Percentiles rank a stretch among this genome's conserved stretches.
Conservation (phyloP, 2,797 vertebrate genomes). For the Novumbra hubbsi region DNA sequence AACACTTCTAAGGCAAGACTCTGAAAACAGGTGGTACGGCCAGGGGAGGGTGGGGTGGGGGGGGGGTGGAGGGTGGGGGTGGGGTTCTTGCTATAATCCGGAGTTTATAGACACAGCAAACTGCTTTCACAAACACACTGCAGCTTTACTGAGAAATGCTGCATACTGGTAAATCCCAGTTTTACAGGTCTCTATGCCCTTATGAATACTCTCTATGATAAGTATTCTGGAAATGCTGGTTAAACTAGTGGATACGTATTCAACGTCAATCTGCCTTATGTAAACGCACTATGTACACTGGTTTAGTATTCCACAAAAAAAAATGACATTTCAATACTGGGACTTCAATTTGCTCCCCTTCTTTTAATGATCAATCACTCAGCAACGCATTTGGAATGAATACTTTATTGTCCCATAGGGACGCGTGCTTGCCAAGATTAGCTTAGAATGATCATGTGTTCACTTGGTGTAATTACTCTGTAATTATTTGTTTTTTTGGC, state of each 20-base stretch:
- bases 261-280: background rate
- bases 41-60: conserved; percentile 9
- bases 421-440: background rate
- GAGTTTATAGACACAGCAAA: conserved; percentile 11
- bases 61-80: conserved; percentile 12
- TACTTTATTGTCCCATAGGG: background rate
- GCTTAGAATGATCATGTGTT: background rate
- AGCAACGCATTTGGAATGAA: background rate
- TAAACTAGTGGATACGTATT: background rate
- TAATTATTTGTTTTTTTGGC: background rate
- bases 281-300: no score
- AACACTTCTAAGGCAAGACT: background rate
- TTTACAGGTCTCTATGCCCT: conserved; percentile 8
- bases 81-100: conserved; percentile 28
- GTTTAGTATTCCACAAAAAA: background rate
- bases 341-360: background rate
- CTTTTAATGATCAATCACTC: background rate
- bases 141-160: background rate
- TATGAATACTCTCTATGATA: background rate
- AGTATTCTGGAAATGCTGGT: background rate
- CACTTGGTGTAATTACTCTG: conserved; percentile 1
- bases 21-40: background rate
- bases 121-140: background rate
- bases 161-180: background rate
- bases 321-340: background rate